These are phyloP conservation scores for Fukomys damarensis DNA, from an alignment of 2,113 vertebrate species.

Conservation along the genomic window DNA sequence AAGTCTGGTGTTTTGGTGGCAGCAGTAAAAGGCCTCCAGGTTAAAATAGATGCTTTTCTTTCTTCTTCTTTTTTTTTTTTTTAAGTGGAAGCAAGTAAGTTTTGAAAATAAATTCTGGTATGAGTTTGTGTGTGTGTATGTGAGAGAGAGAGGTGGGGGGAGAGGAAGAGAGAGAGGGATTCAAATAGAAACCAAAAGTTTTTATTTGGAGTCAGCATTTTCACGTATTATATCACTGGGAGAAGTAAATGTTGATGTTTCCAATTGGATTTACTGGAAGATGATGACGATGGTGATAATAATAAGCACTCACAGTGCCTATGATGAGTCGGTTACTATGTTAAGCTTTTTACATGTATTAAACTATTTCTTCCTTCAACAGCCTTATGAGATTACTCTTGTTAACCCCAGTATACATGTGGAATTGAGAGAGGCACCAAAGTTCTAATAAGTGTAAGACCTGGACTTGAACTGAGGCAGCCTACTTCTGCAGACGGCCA, in stretches of 20 bases:
- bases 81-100: constrained; percentile 8
- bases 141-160: background rate
- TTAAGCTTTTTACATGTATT: background rate
- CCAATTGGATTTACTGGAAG: background rate
- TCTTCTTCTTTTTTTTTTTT: background rate
- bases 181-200: background rate
- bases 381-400: background rate
- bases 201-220: background rate
- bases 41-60: background rate
- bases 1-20: background rate
- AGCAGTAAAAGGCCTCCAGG: background rate
- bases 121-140: background rate
- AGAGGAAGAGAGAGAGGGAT: background rate
- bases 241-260: background rate
- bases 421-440: background rate
- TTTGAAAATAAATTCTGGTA: constrained; percentile 24
- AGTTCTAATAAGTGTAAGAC: background rate
- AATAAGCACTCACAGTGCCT: background rate
- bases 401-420: background rate
- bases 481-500: background rate
- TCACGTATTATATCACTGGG: background rate
- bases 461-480: background rate
- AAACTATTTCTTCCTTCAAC: background rate
- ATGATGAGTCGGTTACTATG: background rate
- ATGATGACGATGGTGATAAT: background rate